Percentiles rank a stretch among this genome's conserved stretches.
Conservation (phyloP, 35 echinoderm and acorn worm species). For the Acanthaster planci region DNA sequence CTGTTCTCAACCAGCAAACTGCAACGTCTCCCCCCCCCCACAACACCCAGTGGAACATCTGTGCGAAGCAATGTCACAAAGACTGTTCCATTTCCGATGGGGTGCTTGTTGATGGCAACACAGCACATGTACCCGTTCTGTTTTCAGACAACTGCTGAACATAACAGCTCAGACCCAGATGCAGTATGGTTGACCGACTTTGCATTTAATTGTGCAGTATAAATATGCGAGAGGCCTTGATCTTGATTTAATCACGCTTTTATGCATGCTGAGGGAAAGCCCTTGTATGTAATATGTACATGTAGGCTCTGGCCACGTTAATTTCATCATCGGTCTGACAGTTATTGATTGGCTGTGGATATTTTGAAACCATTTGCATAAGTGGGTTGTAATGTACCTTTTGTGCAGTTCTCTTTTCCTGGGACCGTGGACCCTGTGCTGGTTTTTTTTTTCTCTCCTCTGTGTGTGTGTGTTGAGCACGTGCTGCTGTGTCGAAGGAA, state of each 20-base stretch:
- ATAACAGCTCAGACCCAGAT: not conserved
- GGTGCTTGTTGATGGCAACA: conserved; percentile 1
- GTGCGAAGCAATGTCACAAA: not conserved
- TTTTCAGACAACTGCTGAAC: not conserved
- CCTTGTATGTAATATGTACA: not conserved
- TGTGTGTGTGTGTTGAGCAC: conserved; percentile 11
- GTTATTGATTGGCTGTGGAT: conserved; percentile 9
- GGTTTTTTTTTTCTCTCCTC: conserved; percentile 8
- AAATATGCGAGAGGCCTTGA: conserved; percentile 28
- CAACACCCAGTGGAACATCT: not conserved
- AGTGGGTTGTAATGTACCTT: conserved; percentile 29
- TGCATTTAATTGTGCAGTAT: conserved; percentile 29
- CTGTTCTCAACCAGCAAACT: not conserved
- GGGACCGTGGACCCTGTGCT: not conserved
- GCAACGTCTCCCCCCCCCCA: not conserved
- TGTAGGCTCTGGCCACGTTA: conserved; percentile 2
- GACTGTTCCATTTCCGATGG: not conserved
- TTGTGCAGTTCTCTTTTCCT: not conserved
- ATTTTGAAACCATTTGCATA: conserved; percentile 13
- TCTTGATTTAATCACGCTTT: conserved; percentile 20
- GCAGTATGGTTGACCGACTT: conserved; percentile 23
- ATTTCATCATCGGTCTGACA: conserved; percentile 18
- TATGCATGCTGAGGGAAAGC: conserved; percentile 3
- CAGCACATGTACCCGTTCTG: too few relatives aligned
- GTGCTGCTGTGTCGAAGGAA: conserved; percentile 28